phyloP scores from a whole-genome alignment of 1,140 invertebrate species.

The Lamellibrachia luymesi region DNA sequence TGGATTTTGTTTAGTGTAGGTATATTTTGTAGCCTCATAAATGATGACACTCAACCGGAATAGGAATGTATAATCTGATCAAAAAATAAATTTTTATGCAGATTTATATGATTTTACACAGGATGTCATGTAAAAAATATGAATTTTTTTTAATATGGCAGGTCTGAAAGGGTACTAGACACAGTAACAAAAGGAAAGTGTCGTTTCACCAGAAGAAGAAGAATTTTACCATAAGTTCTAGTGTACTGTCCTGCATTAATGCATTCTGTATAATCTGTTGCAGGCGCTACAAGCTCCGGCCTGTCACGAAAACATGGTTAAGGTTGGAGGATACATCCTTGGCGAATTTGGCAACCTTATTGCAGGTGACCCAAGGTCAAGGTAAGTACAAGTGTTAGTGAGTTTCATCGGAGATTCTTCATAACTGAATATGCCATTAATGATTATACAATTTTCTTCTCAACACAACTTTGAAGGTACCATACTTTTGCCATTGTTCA shows the following conservation, averaged over 20 bases:
- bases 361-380: slow-evolving; percentile 93
- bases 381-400: slow-evolving; percentile 39
- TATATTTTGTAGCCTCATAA: too few relatives aligned
- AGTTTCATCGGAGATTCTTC: not conserved
- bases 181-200: too few relatives aligned
- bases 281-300: slow-evolving; percentile 93
- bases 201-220: too few relatives aligned
- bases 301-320: slow-evolving; percentile 99
- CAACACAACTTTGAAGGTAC: not conserved
- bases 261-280: slow-evolving; percentile 23
- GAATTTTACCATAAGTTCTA: not conserved
- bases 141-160: too few relatives aligned
- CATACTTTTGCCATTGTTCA: not conserved
- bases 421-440: not conserved
- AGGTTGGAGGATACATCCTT: slow-evolving; percentile 98
- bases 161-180: too few relatives aligned
- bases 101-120: too few relatives aligned
- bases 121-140: too few relatives aligned
- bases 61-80: not conserved
- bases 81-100: too few relatives aligned
- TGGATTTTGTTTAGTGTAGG: too few relatives aligned
- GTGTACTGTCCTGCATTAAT: not conserved
- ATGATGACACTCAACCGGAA: not conserved
- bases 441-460: not conserved
- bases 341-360: slow-evolving; percentile 99